Evolutionary conservation across 1,140 invertebrate genomes (phyloP).

Genomic region (Lucilia cuprina): DNA sequence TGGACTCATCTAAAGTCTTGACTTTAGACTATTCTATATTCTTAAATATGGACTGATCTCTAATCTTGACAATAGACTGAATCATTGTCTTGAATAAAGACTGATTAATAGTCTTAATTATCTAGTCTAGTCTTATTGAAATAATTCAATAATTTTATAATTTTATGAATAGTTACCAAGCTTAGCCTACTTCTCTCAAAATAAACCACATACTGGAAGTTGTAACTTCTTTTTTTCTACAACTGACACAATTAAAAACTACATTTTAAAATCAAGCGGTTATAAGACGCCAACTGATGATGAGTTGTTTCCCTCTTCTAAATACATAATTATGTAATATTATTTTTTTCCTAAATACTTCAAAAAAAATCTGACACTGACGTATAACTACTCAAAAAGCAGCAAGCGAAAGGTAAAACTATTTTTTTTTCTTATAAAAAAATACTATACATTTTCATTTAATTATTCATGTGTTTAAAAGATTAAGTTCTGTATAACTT

Average conservation of each 20-base stretch:
- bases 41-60: no score
- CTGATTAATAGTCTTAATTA: no score
- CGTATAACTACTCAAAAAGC: neutral
- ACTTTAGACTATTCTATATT: no score
- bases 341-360: neutral
- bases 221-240: neutral
- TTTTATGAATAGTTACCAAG: no score
- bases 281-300: no score
- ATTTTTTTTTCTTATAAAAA: neutral
- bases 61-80: no score
- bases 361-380: neutral
- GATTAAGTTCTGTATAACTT: neutral
- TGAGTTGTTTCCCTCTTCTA: no score
- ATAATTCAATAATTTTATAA: no score
- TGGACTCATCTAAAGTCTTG: no score
- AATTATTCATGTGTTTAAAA: neutral
- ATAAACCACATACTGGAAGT: neutral
- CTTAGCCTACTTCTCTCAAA: neutral
- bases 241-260: neutral
- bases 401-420: neutral
- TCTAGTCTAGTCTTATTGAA: no score
- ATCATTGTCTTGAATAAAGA: no score
- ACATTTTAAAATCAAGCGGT: no score
- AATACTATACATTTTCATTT: neutral
- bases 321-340: neutral